Evolutionary conservation across 2,113 vertebrate species (phyloP).

Genomic region (Platysteira castanea): DNA sequence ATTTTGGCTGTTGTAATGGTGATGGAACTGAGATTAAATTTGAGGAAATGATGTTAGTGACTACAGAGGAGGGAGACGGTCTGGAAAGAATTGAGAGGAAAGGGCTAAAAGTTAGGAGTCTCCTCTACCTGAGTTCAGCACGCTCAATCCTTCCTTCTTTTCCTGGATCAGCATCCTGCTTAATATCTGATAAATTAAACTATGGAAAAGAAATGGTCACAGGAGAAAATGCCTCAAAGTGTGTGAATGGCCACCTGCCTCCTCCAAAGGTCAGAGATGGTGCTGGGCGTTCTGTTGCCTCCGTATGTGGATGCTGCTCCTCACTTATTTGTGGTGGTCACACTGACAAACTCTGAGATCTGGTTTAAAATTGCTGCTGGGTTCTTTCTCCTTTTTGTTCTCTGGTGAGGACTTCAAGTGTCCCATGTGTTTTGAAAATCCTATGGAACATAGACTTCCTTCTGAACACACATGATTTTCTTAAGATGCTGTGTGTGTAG

Average conservation of each 20-base stretch:
- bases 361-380: background rate
- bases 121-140: background rate
- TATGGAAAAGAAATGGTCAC: background rate
- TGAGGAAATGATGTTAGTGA: background rate
- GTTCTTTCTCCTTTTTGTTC: background rate
- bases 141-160: background rate
- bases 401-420: background rate
- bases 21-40: background rate
- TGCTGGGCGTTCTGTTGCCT: background rate
- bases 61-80: background rate
- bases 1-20: background rate
- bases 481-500: rapidly evolving
- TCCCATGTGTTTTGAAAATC: background rate
- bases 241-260: background rate
- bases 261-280: background rate
- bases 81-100: background rate
- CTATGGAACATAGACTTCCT: background rate
- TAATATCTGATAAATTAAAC: background rate
- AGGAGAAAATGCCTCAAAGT: background rate
- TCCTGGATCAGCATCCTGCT: background rate
- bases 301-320: background rate
- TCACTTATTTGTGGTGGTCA: background rate
- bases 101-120: background rate
- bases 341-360: background rate
- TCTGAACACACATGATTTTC: background rate